Base-by-base conservation (phyloP, 2,797 vertebrate species). In the Hydrophis major region DNA sequence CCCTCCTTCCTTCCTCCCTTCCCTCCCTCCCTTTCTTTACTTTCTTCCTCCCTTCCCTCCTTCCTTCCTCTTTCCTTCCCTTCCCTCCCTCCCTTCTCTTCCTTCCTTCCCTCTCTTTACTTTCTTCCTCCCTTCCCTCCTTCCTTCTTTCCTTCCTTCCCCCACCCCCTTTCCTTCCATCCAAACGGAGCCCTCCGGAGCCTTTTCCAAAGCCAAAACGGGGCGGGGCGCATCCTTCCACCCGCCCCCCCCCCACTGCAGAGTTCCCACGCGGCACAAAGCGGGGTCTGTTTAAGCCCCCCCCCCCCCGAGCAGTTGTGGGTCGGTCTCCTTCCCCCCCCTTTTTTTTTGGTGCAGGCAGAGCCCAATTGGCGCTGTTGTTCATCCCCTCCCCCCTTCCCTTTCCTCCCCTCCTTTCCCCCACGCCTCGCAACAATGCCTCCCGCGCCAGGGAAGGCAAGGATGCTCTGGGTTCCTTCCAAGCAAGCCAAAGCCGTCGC, bases 11-110 rank as follows among this genome's bases (percentile, higher is more conserved):
- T 6, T 59, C 4, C 42, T 42, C 42, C 18, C 5, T 20, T 59
- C 18, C 18, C 2, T 6, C 1, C 57, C 2, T 11, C 32, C 32
- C 32, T 32, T 32, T 32, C 32, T 32, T 32, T 32, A 32, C 32
- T 32, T 59, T 18, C 57, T 6, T 59, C 4, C 42, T 42, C 42
- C 57, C 5, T 20, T 59, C 57, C 18, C 2, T 6, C 1, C 57
- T 0, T 11, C 20, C 6, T 0, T 57, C 57, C 57, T 4, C 4
- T 2, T 20, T 57, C 4, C 8, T 3, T 4, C 37, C 37, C 37
- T 42, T 3, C 2, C 37, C 37, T 42, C 37, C 37, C 37, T 42
- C 37, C 37, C 37, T 42, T 42, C 2, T 3, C 2, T 42, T 42
- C 2, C 37, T 42, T 42, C 2, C 37, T 42, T 56, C 55, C 55